Evolutionary conservation across 2,797 vertebrate genomes (phyloP).

Genomic region (Scyliorhinus canicula): DNA sequence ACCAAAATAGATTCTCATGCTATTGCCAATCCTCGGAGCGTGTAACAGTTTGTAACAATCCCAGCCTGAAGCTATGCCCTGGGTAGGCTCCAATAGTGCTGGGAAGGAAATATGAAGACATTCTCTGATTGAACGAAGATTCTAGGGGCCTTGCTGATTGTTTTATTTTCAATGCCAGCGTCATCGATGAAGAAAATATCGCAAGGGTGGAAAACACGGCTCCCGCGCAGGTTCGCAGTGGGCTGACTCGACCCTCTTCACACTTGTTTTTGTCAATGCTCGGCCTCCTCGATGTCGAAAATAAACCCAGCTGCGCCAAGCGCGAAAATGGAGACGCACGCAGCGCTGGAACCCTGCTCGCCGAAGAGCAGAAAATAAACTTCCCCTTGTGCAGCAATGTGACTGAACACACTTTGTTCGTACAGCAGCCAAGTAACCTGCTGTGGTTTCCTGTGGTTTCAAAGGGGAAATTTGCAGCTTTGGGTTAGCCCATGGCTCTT

Average conservation of each 20-base stretch:
- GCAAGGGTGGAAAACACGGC: neutral
- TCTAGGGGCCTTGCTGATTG: neutral
- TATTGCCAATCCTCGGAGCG: neutral
- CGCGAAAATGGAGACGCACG: neutral
- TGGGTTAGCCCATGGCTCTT: neutral
- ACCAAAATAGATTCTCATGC: neutral
- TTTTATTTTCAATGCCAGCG: neutral
- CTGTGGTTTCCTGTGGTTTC: constrained; percentile 33
- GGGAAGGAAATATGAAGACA: neutral
- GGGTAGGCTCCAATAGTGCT: neutral
- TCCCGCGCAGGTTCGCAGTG: neutral
- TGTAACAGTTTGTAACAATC: neutral
- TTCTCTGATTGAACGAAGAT: neutral
- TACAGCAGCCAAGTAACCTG: no score
- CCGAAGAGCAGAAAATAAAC: neutral
- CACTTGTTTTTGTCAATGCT: no score
- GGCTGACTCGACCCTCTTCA: no score
- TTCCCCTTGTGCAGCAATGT: neutral
- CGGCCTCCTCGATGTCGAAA: neutral
- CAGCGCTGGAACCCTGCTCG: neutral
- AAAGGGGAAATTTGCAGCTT: neutral
- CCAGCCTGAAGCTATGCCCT: neutral
- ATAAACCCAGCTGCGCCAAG: no score
- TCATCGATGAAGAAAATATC: neutral
- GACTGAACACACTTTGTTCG: neutral